Base-by-base conservation (phyloP, 2,113 vertebrate species). In the Beaufortia kweichowensis region DNA sequence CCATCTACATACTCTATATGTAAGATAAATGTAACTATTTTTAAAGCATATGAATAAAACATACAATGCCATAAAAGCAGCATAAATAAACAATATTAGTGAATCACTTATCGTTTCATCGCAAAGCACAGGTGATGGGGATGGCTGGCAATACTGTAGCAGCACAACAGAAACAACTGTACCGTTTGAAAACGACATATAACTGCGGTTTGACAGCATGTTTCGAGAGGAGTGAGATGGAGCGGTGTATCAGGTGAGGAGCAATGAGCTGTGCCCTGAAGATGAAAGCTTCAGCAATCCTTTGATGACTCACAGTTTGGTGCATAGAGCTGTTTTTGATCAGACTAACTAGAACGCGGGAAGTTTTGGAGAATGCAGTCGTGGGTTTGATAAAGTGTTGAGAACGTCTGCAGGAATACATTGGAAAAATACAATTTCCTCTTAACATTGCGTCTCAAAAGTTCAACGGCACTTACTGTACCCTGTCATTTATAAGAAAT, bases 221-320 rank as follows among this genome's bases (percentile, higher is more conserved):
- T 55, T 64, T 55, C 65, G 60, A 64, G 57, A 21, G 48, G 31
- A 56, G 26, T 57, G 50, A 67, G 53, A 59, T 66, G 55, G 59
- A 57, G 61, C 31, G 41, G 53, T 46, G 24, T 59, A 57, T 43
- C 50, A 43, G 62, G 63, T 57, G 75, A 67, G 57, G 28, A 76
- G 64, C 62, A 66, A 67, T 41, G 59, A 62, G 17, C 23, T 57
- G 29, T 29, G 10, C 53, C 55, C 35, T 46, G 75, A 67, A 67
- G 75, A 76, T 76, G 75, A 76, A 76, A 67, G 75, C 43, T 56
- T 19, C 75, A n/a, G 24, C 29, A 67, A 76, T n/a, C 33, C 75
- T 67, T 76, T 76, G 75, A 76, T 76, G 53, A 67, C 56, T 64
- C 55, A 43, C 56, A 28, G 63, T 76, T 67, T 46, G 53, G 64